Conservation (phyloP, 2,888 invertebrate genomes). For the Microctonus hyperodae region DNA sequence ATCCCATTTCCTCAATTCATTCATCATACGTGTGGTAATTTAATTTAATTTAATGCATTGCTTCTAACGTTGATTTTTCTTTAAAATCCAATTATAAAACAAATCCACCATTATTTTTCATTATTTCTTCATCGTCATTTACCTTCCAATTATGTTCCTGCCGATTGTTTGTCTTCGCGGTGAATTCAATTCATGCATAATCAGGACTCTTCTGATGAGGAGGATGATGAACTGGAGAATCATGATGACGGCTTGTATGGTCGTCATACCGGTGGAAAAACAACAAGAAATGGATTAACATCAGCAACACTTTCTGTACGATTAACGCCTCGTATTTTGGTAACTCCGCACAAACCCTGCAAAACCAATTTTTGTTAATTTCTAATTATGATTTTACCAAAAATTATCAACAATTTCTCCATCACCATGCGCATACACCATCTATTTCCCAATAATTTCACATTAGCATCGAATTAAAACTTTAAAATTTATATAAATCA, state of each 20-base stretch:
- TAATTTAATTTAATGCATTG: background rate
- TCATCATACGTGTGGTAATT: background rate
- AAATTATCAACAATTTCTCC: background rate
- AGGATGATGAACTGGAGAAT: constrained; percentile 61
- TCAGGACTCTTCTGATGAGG: constrained; percentile 60
- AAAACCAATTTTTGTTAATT: constrained; percentile 3
- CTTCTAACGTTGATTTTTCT: constrained; percentile 18
- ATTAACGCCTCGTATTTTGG: constrained; percentile 59
- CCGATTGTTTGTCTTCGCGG: background rate
- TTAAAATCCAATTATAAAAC: background rate
- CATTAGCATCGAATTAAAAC: background rate
- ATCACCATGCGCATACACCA: background rate
- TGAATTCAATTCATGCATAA: constrained; percentile 5
- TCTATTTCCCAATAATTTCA: background rate
- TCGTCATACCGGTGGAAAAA: constrained; percentile 53
- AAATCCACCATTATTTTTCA: constrained; percentile 1
- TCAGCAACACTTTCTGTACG: constrained; percentile 62
- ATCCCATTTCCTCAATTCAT: background rate
- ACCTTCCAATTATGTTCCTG: background rate
- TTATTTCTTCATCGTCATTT: constrained; percentile 10
- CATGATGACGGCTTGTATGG: constrained; percentile 58
- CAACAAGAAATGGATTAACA: constrained; percentile 58
- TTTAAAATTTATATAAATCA: background rate
- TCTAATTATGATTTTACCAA: constrained; percentile 14
- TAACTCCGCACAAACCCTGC: constrained; percentile 47